Base-by-base conservation (phyloP, 1,140 invertebrate genomes). In the Eueides isabella region DNA sequence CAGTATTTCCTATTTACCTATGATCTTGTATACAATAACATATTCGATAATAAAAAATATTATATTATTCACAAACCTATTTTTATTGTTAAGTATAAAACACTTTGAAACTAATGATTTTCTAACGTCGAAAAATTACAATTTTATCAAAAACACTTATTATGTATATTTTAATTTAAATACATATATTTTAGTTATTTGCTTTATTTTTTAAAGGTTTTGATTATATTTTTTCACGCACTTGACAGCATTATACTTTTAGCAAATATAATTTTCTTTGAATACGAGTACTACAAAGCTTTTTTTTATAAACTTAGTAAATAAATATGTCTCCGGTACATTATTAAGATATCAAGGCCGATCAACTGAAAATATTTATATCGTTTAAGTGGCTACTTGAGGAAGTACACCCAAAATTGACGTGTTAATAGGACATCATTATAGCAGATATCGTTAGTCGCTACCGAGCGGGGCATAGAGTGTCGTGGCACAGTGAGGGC, bases 401-500 rank as follows among this genome's bases (percentile, higher is more conserved):
- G 55, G 72, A 48, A 48, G 55, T 48, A 62, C 26, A 67, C 19
- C 61, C 28, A 29, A 31, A 62, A 19, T 23, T 63, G 29, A 61
- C 35, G 65, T 63, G 72, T 61, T 68, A 69, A 63, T 74, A 38
- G 67, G 29, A 23, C 61, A 72, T 67, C 70, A 76, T 71, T 79
- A 78, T 79, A 70, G 77, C 44, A 71, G 69, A 71, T 80, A 76
- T 80, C 81, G 78, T 84, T 81, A 82, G 74, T 80, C 80, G 78
- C 83, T 82, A 81, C 63, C 31, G 67, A 70, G 61, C 67, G 73
- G 63, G 62, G 67, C 76, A 83, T 90, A 88, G 85, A n/a, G 82
- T 85, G 84, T 80, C 76, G 82, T 81, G 82, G 85, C 83, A 75
- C 76, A 75, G 77, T 80, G 84, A 83, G 85, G 83, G 86, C 87